A percentile compares a stretch with the other conserved stretches of the same genome.
These are phyloP conservation scores for Alentia gelatinosa DNA, from an alignment of 2,888 invertebrate species.

Conservation along the genomic window DNA sequence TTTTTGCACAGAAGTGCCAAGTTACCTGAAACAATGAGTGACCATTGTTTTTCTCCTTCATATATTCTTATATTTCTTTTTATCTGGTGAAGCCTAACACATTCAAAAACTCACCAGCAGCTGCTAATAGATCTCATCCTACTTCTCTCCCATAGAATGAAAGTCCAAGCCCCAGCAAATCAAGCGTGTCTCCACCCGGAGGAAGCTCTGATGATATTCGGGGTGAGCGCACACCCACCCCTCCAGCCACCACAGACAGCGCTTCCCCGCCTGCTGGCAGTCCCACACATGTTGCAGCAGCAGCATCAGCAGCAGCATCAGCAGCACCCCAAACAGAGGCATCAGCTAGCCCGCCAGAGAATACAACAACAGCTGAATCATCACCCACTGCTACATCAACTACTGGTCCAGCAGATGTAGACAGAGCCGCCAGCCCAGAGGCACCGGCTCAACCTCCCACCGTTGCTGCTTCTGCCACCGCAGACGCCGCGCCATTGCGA, in stretches of 20 bases:
- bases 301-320: neutral
- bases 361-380: neutral
- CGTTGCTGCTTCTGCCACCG: neutral
- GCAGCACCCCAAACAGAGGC: neutral
- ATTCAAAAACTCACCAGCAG: slow-evolving; percentile 68
- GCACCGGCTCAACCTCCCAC: neutral
- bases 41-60: too few relatives aligned
- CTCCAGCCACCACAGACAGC: slow-evolving; percentile 2
- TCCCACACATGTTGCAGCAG: neutral
- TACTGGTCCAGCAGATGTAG: neutral
- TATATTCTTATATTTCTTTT: too few relatives aligned
- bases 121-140: too few relatives aligned
- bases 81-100: too few relatives aligned
- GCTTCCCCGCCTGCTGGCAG: slow-evolving; percentile 7
- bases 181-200: slow-evolving; percentile 20
- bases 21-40: too few relatives aligned
- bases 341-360: neutral
- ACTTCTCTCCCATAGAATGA: slow-evolving; percentile 6
- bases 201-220: neutral
- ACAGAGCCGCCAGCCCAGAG: neutral
- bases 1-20: too few relatives aligned
- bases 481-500: neutral
- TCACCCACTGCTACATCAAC: slow-evolving; percentile 64
- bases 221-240: slow-evolving; percentile 13
- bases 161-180: slow-evolving; percentile 59